Conservation (phyloP, 53 echinoderm and acorn worm species). For the Holothuria scabra region DNA sequence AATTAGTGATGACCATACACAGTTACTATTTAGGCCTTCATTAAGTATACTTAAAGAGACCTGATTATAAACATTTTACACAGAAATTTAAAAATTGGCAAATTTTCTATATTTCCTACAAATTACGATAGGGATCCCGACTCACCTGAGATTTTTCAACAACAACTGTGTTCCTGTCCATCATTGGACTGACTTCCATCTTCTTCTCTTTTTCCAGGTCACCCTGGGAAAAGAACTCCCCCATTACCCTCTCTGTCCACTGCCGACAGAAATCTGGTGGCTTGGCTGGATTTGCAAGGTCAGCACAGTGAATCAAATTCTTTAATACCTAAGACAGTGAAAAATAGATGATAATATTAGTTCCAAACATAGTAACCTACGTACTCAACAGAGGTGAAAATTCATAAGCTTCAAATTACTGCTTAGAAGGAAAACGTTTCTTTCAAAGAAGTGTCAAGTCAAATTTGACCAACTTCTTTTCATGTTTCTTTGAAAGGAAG, state of each 20-base stretch:
- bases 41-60: too few relatives aligned
- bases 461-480: too few relatives aligned
- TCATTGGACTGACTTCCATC: slow-evolving; percentile 93
- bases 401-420: too few relatives aligned
- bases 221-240: slow-evolving; percentile 93
- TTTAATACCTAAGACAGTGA: slow-evolving; percentile 71
- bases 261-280: slow-evolving; percentile 79
- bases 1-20: too few relatives aligned
- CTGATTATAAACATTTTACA: too few relatives aligned
- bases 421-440: too few relatives aligned
- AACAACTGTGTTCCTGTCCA: slow-evolving; percentile 89
- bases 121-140: background rate
- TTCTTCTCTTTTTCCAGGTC: slow-evolving; percentile 86
- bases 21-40: too few relatives aligned
- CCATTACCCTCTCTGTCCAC: slow-evolving; percentile 90
- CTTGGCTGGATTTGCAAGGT: slow-evolving; percentile 92
- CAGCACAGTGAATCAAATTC: slow-evolving; percentile 94
- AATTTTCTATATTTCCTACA: too few relatives aligned
- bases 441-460: too few relatives aligned
- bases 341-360: background rate
- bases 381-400: background rate
- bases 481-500: too few relatives aligned
- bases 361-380: background rate
- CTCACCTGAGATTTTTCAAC: slow-evolving; percentile 93
- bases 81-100: too few relatives aligned